phyloP scores from a whole-genome alignment of 2,888 invertebrate genomes.

The Epinotia brunnichana region DNA sequence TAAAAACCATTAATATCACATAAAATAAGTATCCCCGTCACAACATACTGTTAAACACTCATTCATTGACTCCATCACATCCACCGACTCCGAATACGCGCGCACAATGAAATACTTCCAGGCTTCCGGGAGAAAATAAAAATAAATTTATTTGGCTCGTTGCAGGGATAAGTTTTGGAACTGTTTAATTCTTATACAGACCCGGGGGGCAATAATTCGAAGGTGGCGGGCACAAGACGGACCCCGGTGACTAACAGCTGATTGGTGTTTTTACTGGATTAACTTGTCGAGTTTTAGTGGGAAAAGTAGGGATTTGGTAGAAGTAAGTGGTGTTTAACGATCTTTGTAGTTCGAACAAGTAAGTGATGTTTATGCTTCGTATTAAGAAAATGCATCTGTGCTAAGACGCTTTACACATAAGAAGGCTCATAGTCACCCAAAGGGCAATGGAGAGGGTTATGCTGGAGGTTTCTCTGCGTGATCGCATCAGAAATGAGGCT shows the following conservation, averaged over 20 bases:
- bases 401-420: too few species aligned
- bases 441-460: too few species aligned
- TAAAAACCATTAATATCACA: too few species aligned
- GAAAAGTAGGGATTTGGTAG: not conserved
- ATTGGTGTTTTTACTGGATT: slow-evolving; percentile 10
- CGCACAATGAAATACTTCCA: slow-evolving; percentile 69
- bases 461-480: too few species aligned
- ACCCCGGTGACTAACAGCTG: slow-evolving; percentile 49
- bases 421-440: too few species aligned
- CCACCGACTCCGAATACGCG: slow-evolving; percentile 17
- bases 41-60: not conserved
- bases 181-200: slow-evolving; percentile 58
- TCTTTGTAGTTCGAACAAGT: not conserved
- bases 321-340: not conserved
- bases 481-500: too few species aligned
- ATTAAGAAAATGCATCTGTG: too few species aligned
- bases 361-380: not conserved
- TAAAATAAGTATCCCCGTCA: not conserved
- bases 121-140: slow-evolving; percentile 57
- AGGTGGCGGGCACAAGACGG: slow-evolving; percentile 32
- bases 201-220: slow-evolving; percentile 30
- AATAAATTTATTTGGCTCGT: slow-evolving; percentile 58
- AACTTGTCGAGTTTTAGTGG: slow-evolving; percentile 2
- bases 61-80: not conserved
- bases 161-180: slow-evolving; percentile 56